Conservation (phyloP, 2,888 invertebrate species). For the Muscina levida region DNA sequence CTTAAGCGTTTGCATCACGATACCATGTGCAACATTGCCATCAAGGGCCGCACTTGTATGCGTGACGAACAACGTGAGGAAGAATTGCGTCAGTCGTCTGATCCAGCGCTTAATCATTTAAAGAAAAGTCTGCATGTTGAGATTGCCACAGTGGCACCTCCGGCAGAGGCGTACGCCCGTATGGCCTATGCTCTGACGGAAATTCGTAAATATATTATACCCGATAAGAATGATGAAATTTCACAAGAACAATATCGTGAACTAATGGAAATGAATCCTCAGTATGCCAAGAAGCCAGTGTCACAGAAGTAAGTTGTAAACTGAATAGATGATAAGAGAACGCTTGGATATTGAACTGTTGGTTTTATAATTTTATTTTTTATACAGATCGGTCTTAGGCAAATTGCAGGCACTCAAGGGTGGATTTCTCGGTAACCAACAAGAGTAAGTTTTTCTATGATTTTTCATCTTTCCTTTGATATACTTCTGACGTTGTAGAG, state of each 20-base stretch:
- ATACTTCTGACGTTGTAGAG: too few relatives aligned
- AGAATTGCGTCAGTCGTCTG: constrained; percentile 87
- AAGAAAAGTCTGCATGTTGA: constrained; percentile 93
- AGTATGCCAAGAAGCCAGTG: not conserved
- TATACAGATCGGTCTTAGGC: constrained; percentile 20
- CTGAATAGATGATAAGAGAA: not conserved
- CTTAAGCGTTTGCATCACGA: constrained; percentile 95
- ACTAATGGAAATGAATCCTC: constrained; percentile 9
- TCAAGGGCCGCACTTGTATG: constrained; percentile 94
- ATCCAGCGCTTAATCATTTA: constrained; percentile 93
- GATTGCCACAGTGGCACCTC: constrained; percentile 91
- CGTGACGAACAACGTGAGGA: constrained; percentile 91
- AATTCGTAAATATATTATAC: constrained; percentile 82
- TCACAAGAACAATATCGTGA: constrained; percentile 32
- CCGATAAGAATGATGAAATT: constrained; percentile 30
- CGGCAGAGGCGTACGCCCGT: constrained; percentile 91
- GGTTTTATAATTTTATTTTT: not conserved
- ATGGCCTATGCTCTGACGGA: constrained; percentile 90
- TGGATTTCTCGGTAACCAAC: not conserved
- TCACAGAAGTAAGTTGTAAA: constrained; percentile 2
- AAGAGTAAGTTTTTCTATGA: constrained; percentile 5
- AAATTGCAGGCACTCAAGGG: not conserved
- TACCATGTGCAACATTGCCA: constrained; percentile 96
- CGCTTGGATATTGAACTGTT: not conserved
- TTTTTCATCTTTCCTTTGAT: not conserved